Conservation (phyloP, 2,888 invertebrate species). For the Aquatica leii region DNA sequence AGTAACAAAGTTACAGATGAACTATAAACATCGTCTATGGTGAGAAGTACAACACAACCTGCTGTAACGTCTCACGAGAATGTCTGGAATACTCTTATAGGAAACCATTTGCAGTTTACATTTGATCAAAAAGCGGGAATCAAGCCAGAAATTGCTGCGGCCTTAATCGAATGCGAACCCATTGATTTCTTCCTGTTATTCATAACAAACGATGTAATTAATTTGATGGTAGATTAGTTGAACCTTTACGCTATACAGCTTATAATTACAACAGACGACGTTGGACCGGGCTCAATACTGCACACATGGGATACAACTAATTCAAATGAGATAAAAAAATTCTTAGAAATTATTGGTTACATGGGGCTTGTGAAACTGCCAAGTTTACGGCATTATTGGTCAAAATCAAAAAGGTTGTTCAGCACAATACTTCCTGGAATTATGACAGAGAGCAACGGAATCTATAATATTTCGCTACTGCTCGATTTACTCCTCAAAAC, state of each 20-base stretch:
- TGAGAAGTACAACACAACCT: too few relatives aligned
- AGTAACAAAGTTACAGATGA: not conserved
- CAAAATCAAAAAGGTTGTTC: not conserved
- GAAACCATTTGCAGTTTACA: not conserved
- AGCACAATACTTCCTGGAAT: too few relatives aligned
- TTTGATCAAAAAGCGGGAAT: constrained; percentile 1
- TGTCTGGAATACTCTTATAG: not conserved
- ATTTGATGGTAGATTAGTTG: constrained; percentile 2
- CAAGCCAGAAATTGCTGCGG: not conserved
- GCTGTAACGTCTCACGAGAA: too few relatives aligned
- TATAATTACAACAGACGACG: not conserved
- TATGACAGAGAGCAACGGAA: not conserved
- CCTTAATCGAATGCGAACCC: too few relatives aligned
- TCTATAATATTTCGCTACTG: not conserved
- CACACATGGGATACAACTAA: not conserved
- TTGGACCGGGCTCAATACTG: not conserved
- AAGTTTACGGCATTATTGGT: constrained; percentile 1
- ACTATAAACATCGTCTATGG: not conserved
- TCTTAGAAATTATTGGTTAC: constrained; percentile 2
- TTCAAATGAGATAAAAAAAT: constrained; percentile 1
- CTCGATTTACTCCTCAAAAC: too few relatives aligned
- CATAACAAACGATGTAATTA: not conserved
- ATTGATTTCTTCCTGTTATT: not conserved
- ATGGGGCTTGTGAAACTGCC: constrained; percentile 4
- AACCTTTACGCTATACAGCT: constrained; percentile 1